Percentiles rank a stretch among this genome's conserved stretches.
phyloP scores from a whole-genome alignment of 64 coral and sea anemone genomes.

The Anthopleura sola region DNA sequence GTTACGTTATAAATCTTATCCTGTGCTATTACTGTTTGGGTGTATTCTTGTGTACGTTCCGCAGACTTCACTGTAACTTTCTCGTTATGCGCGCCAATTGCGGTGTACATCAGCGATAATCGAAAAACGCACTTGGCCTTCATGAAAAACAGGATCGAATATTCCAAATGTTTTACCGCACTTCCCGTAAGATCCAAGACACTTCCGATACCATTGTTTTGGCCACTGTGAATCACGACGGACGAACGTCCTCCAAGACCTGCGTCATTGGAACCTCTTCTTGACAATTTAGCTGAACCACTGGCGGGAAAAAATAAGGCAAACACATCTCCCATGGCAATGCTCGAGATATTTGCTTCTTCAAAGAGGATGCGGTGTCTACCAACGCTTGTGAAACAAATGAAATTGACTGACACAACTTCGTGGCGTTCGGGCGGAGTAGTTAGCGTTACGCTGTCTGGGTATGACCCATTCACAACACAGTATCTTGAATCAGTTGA shows the following conservation, averaged over 20 bases:
- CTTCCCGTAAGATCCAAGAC: neutral
- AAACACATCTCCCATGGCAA: conserved; percentile 31
- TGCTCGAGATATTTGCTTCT: conserved; percentile 9
- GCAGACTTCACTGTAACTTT: neutral
- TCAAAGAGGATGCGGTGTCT: conserved; percentile 36
- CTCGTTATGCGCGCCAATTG: neutral
- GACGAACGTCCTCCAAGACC: neutral
- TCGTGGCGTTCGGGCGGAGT: conserved; percentile 20
- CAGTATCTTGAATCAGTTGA: conserved; percentile 20
- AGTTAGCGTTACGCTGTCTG: neutral
- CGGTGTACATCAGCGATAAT: neutral
- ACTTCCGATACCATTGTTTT: neutral
- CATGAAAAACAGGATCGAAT: neutral
- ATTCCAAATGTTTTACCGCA: neutral
- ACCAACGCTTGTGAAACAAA: conserved; percentile 27
- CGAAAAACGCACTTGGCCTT: neutral
- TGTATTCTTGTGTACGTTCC: neutral
- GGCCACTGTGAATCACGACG: neutral
- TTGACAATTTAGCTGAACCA: conserved; percentile 25
- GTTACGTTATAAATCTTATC: neutral
- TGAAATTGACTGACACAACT: neutral
- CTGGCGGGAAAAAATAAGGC: conserved; percentile 27
- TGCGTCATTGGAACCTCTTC: neutral
- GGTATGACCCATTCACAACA: neutral
- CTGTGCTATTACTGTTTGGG: neutral